Conservation (phyloP, 2,797 vertebrate genomes). For the Myotis daubentonii region DNA sequence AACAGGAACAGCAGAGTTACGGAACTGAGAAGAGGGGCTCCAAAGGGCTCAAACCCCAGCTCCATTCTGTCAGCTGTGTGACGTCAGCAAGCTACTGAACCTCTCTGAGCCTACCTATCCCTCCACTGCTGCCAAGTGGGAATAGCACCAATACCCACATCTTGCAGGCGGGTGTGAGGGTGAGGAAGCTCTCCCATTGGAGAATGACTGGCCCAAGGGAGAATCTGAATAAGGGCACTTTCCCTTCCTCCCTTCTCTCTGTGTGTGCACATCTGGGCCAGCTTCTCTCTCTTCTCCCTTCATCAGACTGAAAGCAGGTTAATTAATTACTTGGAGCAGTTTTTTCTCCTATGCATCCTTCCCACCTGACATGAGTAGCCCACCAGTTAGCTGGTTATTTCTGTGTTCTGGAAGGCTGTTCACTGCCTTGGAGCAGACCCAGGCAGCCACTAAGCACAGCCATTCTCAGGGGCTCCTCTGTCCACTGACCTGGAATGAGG, state of each 20-base stretch:
- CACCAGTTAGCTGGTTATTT: not conserved
- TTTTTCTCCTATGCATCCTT: not conserved
- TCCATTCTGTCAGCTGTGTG: not conserved
- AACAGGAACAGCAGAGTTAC: not conserved
- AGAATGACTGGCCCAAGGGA: not conserved
- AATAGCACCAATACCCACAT: not conserved
- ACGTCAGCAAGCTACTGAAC: not conserved
- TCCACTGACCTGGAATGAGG: slow-evolving; percentile 49
- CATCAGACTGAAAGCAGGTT: not conserved
- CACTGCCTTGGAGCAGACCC: not conserved
- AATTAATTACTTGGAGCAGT: not conserved
- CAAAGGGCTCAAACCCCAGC: not conserved
- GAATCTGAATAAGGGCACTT: not conserved
- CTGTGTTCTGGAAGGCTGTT: not conserved
- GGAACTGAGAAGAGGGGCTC: not conserved
- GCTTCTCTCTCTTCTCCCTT: not conserved
- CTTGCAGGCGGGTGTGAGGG: not conserved
- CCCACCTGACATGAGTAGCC: not conserved
- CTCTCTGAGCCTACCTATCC: not conserved
- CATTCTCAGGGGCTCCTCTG: slow-evolving; percentile 34
- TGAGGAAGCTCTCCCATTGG: fast-evolving
- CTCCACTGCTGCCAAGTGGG: not conserved
- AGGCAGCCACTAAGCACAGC: not conserved
- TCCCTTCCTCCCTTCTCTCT: not conserved
- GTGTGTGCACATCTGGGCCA: not conserved